Evolutionary conservation across 2,888 invertebrate genomes (phyloP), one percentile per base, ranked within the genome.

Genomic region (Limenitis camilla): DNA sequence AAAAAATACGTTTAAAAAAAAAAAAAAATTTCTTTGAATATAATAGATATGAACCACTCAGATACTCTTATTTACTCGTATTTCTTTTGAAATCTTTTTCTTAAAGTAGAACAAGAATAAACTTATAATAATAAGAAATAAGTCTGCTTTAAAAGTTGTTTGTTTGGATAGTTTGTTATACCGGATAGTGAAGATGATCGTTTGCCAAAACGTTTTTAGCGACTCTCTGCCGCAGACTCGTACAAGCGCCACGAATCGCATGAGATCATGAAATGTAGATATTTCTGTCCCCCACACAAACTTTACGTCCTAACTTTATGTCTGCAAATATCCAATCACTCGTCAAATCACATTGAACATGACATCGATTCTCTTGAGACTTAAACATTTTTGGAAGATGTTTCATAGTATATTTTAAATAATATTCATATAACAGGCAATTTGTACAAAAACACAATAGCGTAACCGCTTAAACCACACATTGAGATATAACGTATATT

Each of bases 161-260:
- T 44, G 28, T 44, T 44, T 44, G 33, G 44, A 3, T 11, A 29
- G 29, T 11, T 33, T 44, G n/a, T 10, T 29, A 6, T 36, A 10
- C 9, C n/a, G 28, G 33, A 33, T 10, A 35, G 44, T 33, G 33
- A 35, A 35, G 5, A 11, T 8, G 28, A 32, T 36, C 38, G 49
- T 40, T 32, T 50, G 50, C 50, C 50, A 50, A 44, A 44, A 38
- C 33, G 39, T 33, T 50, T 27, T 39, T 33, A 44, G 44, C 43
- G 9, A 29, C 41, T 28, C 10, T 33, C 11, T 19, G 30, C 7
- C 8, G 27, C 40, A 28, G 2, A n/a, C 19, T 5, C 6, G 44
- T 28, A 32, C 43, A 9, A 8, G 38, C 38, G 38, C 28, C 40
- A 2, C 31, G 29, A 30, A 28, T 5, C 30, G 27, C 31, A 30